These are phyloP conservation scores for Candidula unifasciata DNA, from an alignment of 2,888 invertebrate species.

Conservation along the genomic window DNA sequence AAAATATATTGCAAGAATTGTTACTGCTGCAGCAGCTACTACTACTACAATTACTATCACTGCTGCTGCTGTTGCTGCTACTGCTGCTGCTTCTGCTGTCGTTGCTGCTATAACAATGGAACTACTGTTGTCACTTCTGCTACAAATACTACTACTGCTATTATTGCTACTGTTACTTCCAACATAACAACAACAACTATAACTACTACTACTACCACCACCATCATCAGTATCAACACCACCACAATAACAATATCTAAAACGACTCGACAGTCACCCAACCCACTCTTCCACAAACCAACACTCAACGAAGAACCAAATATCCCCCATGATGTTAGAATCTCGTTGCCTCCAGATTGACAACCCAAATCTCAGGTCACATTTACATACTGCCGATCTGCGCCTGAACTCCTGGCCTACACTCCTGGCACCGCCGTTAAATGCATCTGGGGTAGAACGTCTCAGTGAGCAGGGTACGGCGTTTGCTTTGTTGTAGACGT, in stretches of 20 bases:
- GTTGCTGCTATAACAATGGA: too few species aligned
- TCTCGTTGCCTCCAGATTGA: not conserved
- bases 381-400: not conserved
- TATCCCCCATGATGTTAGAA: too few species aligned
- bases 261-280: not conserved
- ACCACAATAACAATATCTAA: not conserved
- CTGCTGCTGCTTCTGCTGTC: not conserved
- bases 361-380: constrained; percentile 4
- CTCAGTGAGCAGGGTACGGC: not conserved
- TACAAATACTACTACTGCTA: not conserved
- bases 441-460: not conserved
- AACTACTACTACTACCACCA: not conserved
- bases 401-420: not conserved
- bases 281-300: too few species aligned
- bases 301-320: too few species aligned
- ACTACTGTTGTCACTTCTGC: too few species aligned
- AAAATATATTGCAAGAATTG: too few species aligned
- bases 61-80: not conserved
- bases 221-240: not conserved
- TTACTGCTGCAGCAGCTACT: not conserved
- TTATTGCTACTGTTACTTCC: not conserved
- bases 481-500: not conserved
- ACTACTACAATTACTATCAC: not conserved
- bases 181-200: not conserved
- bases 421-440: not conserved